Percentiles rank a stretch among this genome's conserved stretches.
These are phyloP conservation scores for Drosophila bocki DNA, from an alignment of 1,140 invertebrate genomes.

Conservation along the genomic window DNA sequence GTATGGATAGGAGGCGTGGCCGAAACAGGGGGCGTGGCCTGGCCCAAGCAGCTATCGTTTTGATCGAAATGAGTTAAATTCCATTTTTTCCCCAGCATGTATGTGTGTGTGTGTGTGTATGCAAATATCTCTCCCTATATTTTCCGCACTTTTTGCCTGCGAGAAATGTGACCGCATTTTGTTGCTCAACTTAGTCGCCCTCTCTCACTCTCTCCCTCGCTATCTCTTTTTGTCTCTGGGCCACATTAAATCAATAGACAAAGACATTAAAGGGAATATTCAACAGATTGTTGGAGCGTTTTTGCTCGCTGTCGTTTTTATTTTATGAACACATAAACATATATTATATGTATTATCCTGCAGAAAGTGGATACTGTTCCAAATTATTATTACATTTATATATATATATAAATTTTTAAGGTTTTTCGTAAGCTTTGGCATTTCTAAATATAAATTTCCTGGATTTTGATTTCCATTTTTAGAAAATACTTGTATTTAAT, in stretches of 20 bases:
- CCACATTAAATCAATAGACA: constrained; percentile 46
- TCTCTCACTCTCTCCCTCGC: neutral
- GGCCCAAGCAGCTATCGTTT: constrained; percentile 27
- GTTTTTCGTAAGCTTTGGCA: neutral
- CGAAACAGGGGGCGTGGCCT: constrained; percentile 10
- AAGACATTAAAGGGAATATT: constrained; percentile 41
- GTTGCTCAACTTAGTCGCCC: neutral
- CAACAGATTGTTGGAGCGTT: constrained; percentile 38
- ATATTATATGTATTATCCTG: constrained; percentile 13
- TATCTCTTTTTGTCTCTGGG: neutral
- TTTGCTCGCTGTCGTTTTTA: constrained; percentile 1
- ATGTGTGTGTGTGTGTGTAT: constrained; percentile 14
- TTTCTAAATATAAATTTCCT: neutral
- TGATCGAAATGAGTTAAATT: constrained; percentile 53
- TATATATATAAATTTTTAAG: too few relatives aligned
- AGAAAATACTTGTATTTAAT: too few relatives aligned
- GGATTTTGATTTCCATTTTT: neutral
- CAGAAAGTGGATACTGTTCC: neutral
- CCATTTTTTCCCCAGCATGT: constrained; percentile 23
- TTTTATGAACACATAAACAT: constrained; percentile 31
- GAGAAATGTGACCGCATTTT: constrained; percentile 43
- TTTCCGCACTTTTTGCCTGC: neutral
- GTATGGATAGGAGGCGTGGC: constrained; percentile 1
- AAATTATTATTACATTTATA: constrained; percentile 9
- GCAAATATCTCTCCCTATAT: constrained; percentile 25